Evolutionary conservation across 1,140 invertebrate genomes (phyloP).

Genomic region (Diorhabda carinulata): DNA sequence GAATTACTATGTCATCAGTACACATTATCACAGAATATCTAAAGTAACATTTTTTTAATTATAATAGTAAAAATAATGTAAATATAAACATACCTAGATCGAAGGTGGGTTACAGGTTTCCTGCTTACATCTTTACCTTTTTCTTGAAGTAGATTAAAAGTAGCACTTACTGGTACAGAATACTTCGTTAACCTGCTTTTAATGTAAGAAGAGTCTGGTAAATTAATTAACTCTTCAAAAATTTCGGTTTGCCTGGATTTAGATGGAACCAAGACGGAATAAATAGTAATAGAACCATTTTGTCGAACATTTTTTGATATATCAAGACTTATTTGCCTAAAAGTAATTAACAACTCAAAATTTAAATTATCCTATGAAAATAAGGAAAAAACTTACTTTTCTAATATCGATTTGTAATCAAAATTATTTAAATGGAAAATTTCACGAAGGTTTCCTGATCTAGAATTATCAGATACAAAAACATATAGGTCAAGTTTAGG

Average conservation of each 20-base stretch:
- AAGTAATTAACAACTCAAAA: slow-evolving; percentile 18
- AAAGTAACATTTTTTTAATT: neutral
- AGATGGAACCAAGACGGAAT: slow-evolving; percentile 38
- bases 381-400: slow-evolving; percentile 32
- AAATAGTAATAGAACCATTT: slow-evolving; percentile 42
- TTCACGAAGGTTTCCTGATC: slow-evolving; percentile 32
- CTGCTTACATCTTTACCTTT: slow-evolving; percentile 24
- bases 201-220: slow-evolving; percentile 36
- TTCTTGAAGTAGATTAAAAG: slow-evolving; percentile 44
- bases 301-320: slow-evolving; percentile 33
- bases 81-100: slow-evolving; percentile 21
- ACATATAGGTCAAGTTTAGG: slow-evolving; percentile 42
- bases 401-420: slow-evolving; percentile 38
- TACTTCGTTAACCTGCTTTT: slow-evolving; percentile 41
- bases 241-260: slow-evolving; percentile 21
- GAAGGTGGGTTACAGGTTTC: slow-evolving; percentile 43
- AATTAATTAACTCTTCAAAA: slow-evolving; percentile 30
- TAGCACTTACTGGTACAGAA: slow-evolving; percentile 38
- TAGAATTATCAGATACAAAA: slow-evolving; percentile 40
- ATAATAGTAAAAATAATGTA: slow-evolving; percentile 19
- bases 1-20: slow-evolving; percentile 40
- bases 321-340: slow-evolving; percentile 34
- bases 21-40: slow-evolving; percentile 42
- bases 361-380: slow-evolving; percentile 5
- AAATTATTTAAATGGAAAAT: slow-evolving; percentile 38